These are phyloP conservation scores for Maccullochella peelii DNA, from an alignment of 2,113 vertebrate species.

Conservation along the genomic window DNA sequence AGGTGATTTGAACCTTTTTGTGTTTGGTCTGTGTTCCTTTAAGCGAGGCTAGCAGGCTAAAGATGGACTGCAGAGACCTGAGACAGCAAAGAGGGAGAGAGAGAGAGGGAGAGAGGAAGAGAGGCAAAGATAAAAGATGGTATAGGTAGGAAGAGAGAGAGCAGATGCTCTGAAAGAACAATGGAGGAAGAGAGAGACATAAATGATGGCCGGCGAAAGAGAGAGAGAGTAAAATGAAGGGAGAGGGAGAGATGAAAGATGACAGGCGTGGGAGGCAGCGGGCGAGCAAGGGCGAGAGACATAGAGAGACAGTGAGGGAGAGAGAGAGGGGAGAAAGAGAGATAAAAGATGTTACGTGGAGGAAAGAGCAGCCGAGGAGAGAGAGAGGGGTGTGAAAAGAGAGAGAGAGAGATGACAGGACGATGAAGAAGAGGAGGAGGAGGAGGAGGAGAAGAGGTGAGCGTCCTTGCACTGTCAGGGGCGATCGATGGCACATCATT, in stretches of 20 bases:
- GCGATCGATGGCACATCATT: conserved; percentile 85
- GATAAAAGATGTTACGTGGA: conserved; percentile 65
- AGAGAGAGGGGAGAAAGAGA: conserved; percentile 34
- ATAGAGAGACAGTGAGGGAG: conserved; percentile 23
- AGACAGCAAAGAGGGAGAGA: conserved; percentile 39
- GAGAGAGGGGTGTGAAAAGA: conserved; percentile 43
- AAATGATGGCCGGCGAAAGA: conserved; percentile 69
- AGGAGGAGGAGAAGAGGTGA: conserved; percentile 77
- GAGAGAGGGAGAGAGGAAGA: conserved; percentile 42
- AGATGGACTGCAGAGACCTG: conserved; percentile 68
- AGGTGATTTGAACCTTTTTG: not conserved
- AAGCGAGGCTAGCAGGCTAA: conserved; percentile 20
- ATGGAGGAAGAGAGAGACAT: conserved; percentile 70
- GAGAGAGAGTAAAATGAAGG: conserved; percentile 63
- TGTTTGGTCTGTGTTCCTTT: conserved; percentile 51
- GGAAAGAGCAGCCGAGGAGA: conserved; percentile 55
- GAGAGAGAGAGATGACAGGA: conserved; percentile 69
- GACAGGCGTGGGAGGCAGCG: conserved; percentile 72
- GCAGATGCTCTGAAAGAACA: conserved; percentile 77
- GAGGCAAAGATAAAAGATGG: conserved; percentile 69
- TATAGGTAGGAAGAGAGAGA: conserved; percentile 46
- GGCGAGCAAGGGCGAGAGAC: conserved; percentile 45
- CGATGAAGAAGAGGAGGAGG: conserved; percentile 62
- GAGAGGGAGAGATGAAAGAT: conserved; percentile 75
- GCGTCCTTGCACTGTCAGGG: conserved; percentile 84